Base-by-base conservation (phyloP, 2,797 vertebrate genomes). In the Pelochelys cantorii region DNA sequence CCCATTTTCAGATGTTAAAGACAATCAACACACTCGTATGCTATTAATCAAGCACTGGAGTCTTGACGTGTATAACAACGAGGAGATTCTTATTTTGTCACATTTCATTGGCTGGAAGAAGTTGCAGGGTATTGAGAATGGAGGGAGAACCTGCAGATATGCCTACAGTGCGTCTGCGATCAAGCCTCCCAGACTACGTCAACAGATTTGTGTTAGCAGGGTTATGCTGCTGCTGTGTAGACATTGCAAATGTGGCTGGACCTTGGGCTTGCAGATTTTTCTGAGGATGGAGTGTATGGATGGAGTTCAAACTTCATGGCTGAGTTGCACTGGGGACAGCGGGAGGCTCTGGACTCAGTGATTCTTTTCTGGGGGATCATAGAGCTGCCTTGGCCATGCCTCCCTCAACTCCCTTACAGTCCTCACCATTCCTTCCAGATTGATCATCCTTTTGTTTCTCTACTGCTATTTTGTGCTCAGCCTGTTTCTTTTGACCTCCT, bases 401-500 rank as follows among this genome's bases (percentile, higher is more conserved):
- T 42, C 37, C 71, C 37, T 18, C n/a, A 3, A 23, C 0, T 0
- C 1, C 65, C 34, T 22, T 7, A 78, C 60, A 92, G 23, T 5
- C 52, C n/a, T n/a, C 54, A 13, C 18, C 83, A 82, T 4, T 1
- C 3, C 82, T 91, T 87, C 52, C 10, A 34, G 15, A 6, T 1
- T 25, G 37, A 74, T 74, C 12, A 12, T 74, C 0, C 60, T 91
- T 15, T 3, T 5, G 48, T 13, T 3, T 15, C n/a, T 55, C 5
- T 37, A 2, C 52, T 56, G 60, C 27, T 87, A 59, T 56, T 56
- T 56, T 56, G 17, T 56, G 11, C n/a, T 3, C 2, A 2, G 86
- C 27, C 78, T 1, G 57, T n/a, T 56, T 2, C 4, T 2, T 3
- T 83, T 55, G 7, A 54, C 3, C 0, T 1, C 2, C 75, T 77